These are phyloP conservation scores for Drosophila takahashii DNA, from an alignment of 1,140 invertebrate species.

Conservation along the genomic window DNA sequence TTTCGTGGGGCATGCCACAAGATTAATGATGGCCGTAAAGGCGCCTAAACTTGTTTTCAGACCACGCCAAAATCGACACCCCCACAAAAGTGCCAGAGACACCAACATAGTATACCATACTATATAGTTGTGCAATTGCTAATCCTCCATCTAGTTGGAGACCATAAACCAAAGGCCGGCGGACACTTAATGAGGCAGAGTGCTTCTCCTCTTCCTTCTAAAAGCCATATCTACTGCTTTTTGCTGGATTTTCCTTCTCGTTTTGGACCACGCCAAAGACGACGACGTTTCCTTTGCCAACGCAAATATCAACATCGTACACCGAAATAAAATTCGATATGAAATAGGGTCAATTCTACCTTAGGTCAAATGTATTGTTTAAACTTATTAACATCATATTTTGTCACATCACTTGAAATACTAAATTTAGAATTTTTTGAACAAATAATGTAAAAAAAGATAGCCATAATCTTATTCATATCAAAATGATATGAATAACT, in stretches of 20 bases:
- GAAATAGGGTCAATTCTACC: no score
- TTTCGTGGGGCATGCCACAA: conserved; percentile 48
- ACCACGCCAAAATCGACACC: conserved; percentile 31
- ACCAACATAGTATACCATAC: conserved; percentile 1
- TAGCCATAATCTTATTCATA: no score
- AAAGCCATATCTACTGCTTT: conserved; percentile 13
- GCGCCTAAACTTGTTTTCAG: conserved; percentile 51
- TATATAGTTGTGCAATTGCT: conserved; percentile 23
- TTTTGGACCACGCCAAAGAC: conserved; percentile 54
- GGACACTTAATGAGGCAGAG: conserved; percentile 38
- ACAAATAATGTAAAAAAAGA: no score
- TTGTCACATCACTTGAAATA: no score
- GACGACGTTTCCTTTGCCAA: conserved; percentile 74
- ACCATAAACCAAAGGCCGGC: conserved; percentile 47
- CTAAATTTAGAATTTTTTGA: no score
- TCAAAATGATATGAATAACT: no score
- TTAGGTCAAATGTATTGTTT: no score
- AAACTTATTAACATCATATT: no score
- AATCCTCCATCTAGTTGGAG: conserved; percentile 33
- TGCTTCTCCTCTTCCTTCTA: not conserved
- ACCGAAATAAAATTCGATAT: no score
- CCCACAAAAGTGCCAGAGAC: conserved; percentile 20
- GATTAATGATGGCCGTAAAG: conserved; percentile 64
- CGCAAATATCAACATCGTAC: conserved; percentile 56
- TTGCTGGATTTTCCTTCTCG: conserved; percentile 19